Base-by-base conservation (phyloP, 1,140 invertebrate genomes). In the Carcinoscorpius rotundicauda region DNA sequence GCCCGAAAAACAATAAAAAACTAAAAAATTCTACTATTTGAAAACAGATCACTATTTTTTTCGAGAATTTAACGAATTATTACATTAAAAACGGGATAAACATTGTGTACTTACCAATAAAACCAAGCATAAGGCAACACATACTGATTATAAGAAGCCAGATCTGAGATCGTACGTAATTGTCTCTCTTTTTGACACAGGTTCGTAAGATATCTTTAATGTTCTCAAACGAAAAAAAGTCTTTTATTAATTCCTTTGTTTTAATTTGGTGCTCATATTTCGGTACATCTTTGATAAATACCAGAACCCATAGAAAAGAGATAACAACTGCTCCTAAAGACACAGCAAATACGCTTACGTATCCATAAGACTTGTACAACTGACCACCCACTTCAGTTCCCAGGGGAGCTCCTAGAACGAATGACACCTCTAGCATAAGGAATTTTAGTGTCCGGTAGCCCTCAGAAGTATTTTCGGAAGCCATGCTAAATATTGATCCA, bases 341-440 rank as follows among this genome's bases (percentile, higher is more conserved):
- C n/a, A n/a, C n/a, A 8, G 6, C 53, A 3, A 8, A 55, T 3
- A 68, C 63, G 4, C 9, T 10, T 11, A 56, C 5, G 49, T 64
- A 64, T 3, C 61, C 56, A 3, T 60, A 65, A 51, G 51, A 48
- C 8, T 62, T 6, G 51, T 64, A 68, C 4, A 68, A 6, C 8
- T 65, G 56, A 5, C 63, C 66, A 49, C 63, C 66, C 0, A 61
- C 57, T 4, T 64, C 10, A 3, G 63, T 62, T n/a, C 63, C 75
- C 0, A 79, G n/a, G 49, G 74, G 51, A 52, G 72, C 72, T 29
- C 77, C 78, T 63, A 79, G 66, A 48, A 79, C 64, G 52, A 79
- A 71, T 61, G 74, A 74, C 29, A 56, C 64, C 6, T 78, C 69
- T 5, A 74, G 71, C 51, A 79, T 9, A 86, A 87, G 5, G 89